Evolutionary conservation across 2,888 invertebrate species (phyloP).

Genomic region (Disparrhopalites patrizii): DNA sequence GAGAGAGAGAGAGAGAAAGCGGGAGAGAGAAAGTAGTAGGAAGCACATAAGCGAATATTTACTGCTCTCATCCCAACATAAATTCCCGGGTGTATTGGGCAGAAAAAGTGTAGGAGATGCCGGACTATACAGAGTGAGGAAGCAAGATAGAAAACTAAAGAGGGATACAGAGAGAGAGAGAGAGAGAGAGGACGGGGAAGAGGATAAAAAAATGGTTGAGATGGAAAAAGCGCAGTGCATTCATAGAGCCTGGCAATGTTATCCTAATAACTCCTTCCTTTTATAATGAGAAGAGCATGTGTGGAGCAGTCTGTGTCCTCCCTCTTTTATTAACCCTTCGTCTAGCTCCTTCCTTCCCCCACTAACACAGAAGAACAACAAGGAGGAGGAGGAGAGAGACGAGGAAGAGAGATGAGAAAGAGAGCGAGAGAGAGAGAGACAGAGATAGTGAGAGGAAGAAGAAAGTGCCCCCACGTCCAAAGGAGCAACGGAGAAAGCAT

Average conservation of each 20-base stretch:
- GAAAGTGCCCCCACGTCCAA: too few relatives aligned
- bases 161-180: neutral
- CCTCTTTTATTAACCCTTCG: conserved; percentile 8
- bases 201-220: neutral
- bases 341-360: neutral
- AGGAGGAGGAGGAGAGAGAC: too few relatives aligned
- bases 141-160: neutral
- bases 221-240: neutral
- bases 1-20: conserved; percentile 1
- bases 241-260: conserved; percentile 1
- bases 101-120: conserved; percentile 14
- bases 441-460: too few relatives aligned
- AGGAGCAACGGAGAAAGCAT: neutral
- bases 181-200: neutral
- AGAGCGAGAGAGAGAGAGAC: neutral
- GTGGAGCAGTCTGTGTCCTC: neutral
- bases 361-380: neutral
- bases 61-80: conserved; percentile 3
- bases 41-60: conserved; percentile 13
- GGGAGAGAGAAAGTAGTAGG: neutral
- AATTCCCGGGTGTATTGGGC: conserved; percentile 8
- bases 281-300: neutral
- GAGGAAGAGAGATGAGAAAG: neutral
- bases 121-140: neutral
- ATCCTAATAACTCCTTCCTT: conserved; percentile 3